Conservation (phyloP, 2,797 vertebrate genomes). For the Schizopygopsis malacanthus region DNA sequence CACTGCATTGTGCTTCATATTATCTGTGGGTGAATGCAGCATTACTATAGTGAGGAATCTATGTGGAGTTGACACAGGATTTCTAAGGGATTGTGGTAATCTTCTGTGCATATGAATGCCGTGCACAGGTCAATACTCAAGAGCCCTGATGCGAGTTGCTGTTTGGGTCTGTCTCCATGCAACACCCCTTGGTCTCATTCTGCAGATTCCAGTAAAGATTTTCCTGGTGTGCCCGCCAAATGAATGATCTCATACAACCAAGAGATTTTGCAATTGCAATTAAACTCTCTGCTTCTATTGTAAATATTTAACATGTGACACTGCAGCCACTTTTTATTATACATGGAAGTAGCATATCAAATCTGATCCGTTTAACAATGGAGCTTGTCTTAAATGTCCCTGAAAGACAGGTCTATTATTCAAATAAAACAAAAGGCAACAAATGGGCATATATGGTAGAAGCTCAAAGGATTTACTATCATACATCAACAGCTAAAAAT, state of each 20-base stretch:
- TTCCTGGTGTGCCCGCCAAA: not conserved
- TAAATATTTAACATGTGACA: slow-evolving; percentile 1
- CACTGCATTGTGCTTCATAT: not conserved
- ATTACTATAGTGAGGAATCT: slow-evolving; percentile 31
- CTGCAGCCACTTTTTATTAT: not conserved
- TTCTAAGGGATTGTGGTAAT: slow-evolving; percentile 43
- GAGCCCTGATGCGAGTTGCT: slow-evolving; percentile 5
- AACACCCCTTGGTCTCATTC: slow-evolving; percentile 11
- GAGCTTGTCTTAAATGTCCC: not conserved
- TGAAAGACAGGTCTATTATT: slow-evolving; percentile 18
- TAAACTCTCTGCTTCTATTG: not conserved
- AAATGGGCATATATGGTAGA: slow-evolving; percentile 31
- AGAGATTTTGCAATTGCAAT: not conserved
- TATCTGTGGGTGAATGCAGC: not conserved
- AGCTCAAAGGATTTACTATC: slow-evolving; percentile 42
- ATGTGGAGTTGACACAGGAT: slow-evolving; percentile 27
- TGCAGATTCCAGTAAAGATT: slow-evolving; percentile 38
- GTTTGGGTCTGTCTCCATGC: slow-evolving; percentile 36
- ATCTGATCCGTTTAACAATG: slow-evolving; percentile 14
- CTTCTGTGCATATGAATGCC: slow-evolving; percentile 45
- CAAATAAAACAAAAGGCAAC: slow-evolving; percentile 11
- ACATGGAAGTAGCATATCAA: not conserved
- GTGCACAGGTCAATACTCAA: slow-evolving; percentile 32
- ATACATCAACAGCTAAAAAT: slow-evolving; percentile 69
- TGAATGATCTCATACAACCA: not conserved